Evolutionary conservation across 1,140 invertebrate genomes (phyloP).

Genomic region (Phymastichus coffea): DNA sequence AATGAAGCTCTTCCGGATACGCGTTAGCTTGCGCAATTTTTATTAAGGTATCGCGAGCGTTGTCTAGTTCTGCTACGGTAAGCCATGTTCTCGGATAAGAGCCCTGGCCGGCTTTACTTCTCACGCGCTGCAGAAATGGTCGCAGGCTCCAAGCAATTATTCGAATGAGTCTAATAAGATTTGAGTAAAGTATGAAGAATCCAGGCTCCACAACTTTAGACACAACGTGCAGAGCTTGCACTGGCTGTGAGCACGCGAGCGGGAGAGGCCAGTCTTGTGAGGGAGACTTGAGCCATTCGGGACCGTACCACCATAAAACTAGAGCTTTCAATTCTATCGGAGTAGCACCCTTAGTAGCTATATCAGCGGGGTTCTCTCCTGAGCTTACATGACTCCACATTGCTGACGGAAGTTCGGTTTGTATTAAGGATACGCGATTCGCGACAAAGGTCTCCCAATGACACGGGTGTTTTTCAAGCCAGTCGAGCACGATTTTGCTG

Average conservation of each 20-base stretch:
- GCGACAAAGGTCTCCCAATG: slow-evolving; percentile 32
- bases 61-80: background rate
- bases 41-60: background rate
- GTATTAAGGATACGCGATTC: background rate
- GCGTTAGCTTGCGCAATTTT: background rate
- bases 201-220: too few species aligned
- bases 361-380: background rate
- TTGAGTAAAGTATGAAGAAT: background rate
- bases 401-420: background rate
- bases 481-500: background rate
- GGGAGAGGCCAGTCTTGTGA: background rate
- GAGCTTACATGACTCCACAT: background rate
- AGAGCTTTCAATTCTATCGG: slow-evolving; percentile 7
- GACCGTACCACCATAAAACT: slow-evolving; percentile 33
- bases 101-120: background rate
- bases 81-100: background rate
- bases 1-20: background rate
- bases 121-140: background rate
- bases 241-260: background rate
- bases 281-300: background rate
- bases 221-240: background rate
- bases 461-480: slow-evolving; percentile 6
- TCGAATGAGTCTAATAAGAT: background rate
- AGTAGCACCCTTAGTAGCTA: background rate
- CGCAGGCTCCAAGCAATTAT: background rate